Evolutionary conservation across 2,797 vertebrate genomes (phyloP), one percentile per base, ranked within the genome.

Genomic region (Pitangus sulphuratus): DNA sequence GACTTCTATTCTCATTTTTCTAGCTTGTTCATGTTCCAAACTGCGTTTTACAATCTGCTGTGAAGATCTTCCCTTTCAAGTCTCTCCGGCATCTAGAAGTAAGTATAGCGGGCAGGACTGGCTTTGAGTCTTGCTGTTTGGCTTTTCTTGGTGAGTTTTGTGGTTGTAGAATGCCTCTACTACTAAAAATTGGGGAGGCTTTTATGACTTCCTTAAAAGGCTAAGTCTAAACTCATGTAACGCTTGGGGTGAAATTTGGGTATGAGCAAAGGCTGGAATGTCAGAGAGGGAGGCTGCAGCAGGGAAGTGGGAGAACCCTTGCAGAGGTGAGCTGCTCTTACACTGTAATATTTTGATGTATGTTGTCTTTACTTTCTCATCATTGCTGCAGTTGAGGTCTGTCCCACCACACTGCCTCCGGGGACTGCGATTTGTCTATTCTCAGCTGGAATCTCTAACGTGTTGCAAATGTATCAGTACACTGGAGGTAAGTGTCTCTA

Each of bases 51-150:
- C 98, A 98, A 81, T 98, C 98, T 19, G 96, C 98, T 87, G 98
- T 99, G 97, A 99, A 99, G 97, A 99, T 99, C 96, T 99, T 99
- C 83, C 99, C 99, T 8, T 99, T 99, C 97, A 99, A 99, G 96
- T 99, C 99, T 50, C 98, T 99, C 25, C 98, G 98, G 82, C 98
- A 94, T 96, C 97, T 99, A 95, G 99, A 99, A 98, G 99, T 99
- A 95, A 92, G 97, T 95, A 64, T 4, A 37, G n/a, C 40, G 81
- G 47, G 45, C 50, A 80, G 22, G 76, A 82, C 5, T 62, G 28
- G 28, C 44, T 80, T 71, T 64, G 45, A 76, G 44, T 61, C 61
- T 75, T 74, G 44, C n/a, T 40, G 9, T 70, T 78, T 64, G 64
- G 37, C 10, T 90, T 69, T 87, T 84, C 17, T 61, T 71, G 62